Evolutionary conservation across 1,140 invertebrate genomes (phyloP).

Genomic region (Helicoverpa zea): DNA sequence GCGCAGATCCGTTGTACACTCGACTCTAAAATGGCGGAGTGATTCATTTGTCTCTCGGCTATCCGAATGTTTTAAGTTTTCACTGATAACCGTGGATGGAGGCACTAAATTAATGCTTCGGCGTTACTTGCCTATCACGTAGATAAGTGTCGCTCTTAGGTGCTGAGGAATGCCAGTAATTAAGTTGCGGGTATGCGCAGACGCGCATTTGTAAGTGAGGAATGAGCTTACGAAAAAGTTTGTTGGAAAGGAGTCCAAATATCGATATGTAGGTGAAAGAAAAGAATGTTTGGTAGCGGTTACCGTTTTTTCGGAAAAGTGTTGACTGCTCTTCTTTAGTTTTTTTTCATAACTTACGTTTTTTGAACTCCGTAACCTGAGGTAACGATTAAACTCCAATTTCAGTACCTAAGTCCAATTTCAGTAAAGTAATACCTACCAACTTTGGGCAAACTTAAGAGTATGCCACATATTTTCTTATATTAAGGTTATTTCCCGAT

Average conservation of each 20-base stretch:
- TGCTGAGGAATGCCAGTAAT: slow-evolving; percentile 56
- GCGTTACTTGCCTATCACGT: slow-evolving; percentile 58
- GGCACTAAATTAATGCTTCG: slow-evolving; percentile 71
- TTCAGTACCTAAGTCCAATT: no score
- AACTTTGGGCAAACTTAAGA: no score
- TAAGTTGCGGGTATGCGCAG: slow-evolving; percentile 25
- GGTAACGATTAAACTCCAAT: no score
- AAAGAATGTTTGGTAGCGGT: no score
- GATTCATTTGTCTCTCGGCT: slow-evolving; percentile 77
- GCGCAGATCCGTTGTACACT: slow-evolving; percentile 44
- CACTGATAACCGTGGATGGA: slow-evolving; percentile 65
- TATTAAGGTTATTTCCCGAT: no score
- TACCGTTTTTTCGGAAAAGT: no score
- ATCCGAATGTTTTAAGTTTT: slow-evolving; percentile 80
- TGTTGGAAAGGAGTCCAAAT: neutral
- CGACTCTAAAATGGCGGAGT: slow-evolving; percentile 71
- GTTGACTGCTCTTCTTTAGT: no score
- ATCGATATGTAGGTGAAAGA: no score
- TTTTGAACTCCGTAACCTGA: no score
- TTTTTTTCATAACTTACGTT: no score
- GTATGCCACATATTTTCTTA: no score
- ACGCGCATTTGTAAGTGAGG: neutral
- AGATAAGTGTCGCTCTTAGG: slow-evolving; percentile 68
- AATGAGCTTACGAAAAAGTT: neutral
- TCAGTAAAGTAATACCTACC: no score